Base-by-base conservation (phyloP, 2,797 vertebrate species). In the Diplodus sargus region DNA sequence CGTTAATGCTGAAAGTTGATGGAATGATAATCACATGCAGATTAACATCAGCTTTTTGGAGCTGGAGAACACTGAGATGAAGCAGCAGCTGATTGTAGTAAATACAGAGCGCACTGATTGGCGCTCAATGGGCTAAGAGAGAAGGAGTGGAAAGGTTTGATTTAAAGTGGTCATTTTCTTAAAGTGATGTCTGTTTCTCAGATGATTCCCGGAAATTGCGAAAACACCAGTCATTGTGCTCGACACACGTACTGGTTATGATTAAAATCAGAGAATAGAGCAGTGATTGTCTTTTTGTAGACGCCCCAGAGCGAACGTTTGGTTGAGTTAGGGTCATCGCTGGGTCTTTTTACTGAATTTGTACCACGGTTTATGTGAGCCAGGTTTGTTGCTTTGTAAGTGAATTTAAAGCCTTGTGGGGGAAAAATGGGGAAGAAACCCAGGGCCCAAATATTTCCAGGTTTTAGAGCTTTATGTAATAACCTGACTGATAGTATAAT, bases 31-130 rank as follows among this genome's bases (percentile, higher is more conserved):
- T 68, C 15, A 69, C 8, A 22, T 28, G 16, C 56, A 51, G 53
- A 65, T 43, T 20, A n/a, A 14, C 45, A 15, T 28, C 49, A 17
- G 51, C 47, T 56, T 58, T 54, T 70, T 25, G 11, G 18, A 45
- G 25, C 13, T 42, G 58, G 11, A 52, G 8, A 54, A 23, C 15
- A 17, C 14, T 9, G 60, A 60, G 13, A 43, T 20, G 30, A 70
- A 52, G 30, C 49, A 22, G 59, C n/a, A 3, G 42, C 16, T 74
- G 64, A 66, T 68, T 49, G 52, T 13, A 53, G 22, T 30, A 8
- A 68, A 79, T 69, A 42, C 57, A 34, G 23, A 22, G 28, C 43
- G 52, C 15, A 0, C 23, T 73, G 73, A 72, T 48, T 68, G 59
- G 48, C 65, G 74, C 18, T 52, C 34, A 1, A 18, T 15, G 45